These are phyloP conservation scores for Malachius bipustulatus DNA, from an alignment of 2,888 invertebrate genomes.

Conservation along the genomic window DNA sequence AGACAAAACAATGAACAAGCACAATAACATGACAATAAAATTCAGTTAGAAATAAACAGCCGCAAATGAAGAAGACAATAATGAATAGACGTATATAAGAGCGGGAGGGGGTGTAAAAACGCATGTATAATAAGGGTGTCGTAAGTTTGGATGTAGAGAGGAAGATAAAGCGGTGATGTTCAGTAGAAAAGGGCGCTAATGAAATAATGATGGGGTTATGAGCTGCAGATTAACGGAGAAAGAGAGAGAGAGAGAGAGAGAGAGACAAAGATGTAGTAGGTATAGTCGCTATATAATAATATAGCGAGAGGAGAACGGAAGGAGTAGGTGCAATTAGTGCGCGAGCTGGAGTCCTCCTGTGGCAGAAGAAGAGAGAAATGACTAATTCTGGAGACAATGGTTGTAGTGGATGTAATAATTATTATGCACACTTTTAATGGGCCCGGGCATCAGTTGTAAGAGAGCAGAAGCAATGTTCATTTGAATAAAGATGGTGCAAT, in stretches of 20 bases:
- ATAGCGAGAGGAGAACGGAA: constrained; percentile 34
- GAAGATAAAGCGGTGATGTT: constrained; percentile 2
- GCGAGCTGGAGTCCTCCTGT: too few relatives aligned
- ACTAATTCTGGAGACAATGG: constrained; percentile 37
- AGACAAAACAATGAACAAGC: too few relatives aligned
- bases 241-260: too few relatives aligned
- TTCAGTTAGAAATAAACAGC: too few relatives aligned
- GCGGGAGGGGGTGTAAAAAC: too few relatives aligned
- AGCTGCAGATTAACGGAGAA: constrained; percentile 12
- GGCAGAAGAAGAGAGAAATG: constrained; percentile 38
- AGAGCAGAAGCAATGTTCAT: constrained; percentile 35
- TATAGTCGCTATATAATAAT: too few relatives aligned
- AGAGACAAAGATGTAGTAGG: too few relatives aligned
- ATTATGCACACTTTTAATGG: constrained; percentile 39
- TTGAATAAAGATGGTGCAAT: constrained; percentile 39
- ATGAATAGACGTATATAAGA: too few relatives aligned
- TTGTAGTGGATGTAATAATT: constrained; percentile 34
- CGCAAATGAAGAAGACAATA: too few relatives aligned
- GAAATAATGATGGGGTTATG: constrained; percentile 15
- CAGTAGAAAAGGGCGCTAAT: constrained; percentile 6
- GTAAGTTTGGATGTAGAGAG: not conserved
- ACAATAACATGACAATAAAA: too few relatives aligned
- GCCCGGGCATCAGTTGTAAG: constrained; percentile 27
- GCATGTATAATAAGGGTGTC: too few relatives aligned
- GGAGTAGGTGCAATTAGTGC: constrained; percentile 37